phyloP scores from a whole-genome alignment of 2,797 vertebrate species.

The Darevskia mixta region DNA sequence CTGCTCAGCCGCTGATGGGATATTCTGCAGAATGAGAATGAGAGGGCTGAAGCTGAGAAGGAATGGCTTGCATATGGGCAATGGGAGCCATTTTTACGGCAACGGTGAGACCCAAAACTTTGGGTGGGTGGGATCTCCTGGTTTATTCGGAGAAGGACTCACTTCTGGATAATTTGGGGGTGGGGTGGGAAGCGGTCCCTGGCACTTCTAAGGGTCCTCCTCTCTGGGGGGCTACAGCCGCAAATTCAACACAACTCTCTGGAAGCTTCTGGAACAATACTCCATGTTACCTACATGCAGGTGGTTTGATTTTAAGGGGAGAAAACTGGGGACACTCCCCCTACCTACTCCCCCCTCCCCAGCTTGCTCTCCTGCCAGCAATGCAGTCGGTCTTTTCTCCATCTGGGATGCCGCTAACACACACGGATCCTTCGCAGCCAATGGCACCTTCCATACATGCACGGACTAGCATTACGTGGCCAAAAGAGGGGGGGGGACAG shows the following conservation, averaged over 20 bases:
- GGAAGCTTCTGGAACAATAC: background rate
- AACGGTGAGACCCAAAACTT: background rate
- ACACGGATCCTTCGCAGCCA: background rate
- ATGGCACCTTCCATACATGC: background rate
- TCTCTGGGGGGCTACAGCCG: background rate
- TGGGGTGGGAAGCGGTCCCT: background rate
- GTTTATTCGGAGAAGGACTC: background rate
- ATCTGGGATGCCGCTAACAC: background rate
- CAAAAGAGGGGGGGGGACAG: no score
- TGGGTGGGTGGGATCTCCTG: no score
- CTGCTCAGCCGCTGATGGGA: no score
- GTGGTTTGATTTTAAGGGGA: background rate
- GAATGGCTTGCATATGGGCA: no score
- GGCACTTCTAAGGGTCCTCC: background rate
- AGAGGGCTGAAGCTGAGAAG: background rate
- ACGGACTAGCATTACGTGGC: no score
- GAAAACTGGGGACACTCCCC: fast-evolving
- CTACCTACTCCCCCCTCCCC: background rate
- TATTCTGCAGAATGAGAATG: background rate
- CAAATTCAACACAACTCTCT: constrained; percentile 21
- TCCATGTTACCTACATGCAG: fast-evolving
- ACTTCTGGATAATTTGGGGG: background rate
- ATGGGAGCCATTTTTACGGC: background rate
- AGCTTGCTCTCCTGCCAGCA: background rate
- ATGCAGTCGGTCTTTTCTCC: background rate